Evolutionary conservation across 2,888 invertebrate species (phyloP), one percentile per base, ranked within the genome.

Genomic region (Stomorhina lunata): DNA sequence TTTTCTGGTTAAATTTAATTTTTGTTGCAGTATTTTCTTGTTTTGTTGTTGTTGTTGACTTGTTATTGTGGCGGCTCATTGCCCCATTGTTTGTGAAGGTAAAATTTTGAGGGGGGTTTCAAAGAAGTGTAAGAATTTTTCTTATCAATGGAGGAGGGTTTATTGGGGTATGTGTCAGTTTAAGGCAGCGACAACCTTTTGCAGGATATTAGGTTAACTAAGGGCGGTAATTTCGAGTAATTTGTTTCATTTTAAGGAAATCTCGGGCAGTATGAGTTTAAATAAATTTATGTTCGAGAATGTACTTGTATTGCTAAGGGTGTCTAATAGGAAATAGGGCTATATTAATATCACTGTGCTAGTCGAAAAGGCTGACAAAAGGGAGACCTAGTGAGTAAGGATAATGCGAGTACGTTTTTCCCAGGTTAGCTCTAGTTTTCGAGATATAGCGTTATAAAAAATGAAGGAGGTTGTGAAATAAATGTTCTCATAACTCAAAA

Each of bases 51-150:
- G n/a, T n/a, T n/a, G n/a, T n/a, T n/a, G n/a, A n/a, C n/a, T 78
- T 65, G 57, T 72, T 82, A 53, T 66, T 75, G 71, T 79, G 79
- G 82, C 79, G 82, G 76, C 82, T 71, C 66, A 79, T 59, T 82
- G 82, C 79, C 75, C 69, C 71, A 69, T 25, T 82, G 79, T 59
- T 43, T 57, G 75, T 4, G 32, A 32, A 32, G 40, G 68, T 20
- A n/a, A n/a, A n/a, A n/a, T n/a, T n/a, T n/a, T n/a, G 17, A 40
- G 37, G 37, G 25, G 1, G 7, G 50, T 2, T 63, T 50, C 34
- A 45, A 25, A 25, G 1, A 12, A 50, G 27, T 50, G n/a, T 68
- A 22, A 4, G 17, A 55, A 17, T 45, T 45, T 43, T n/a, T n/a
- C n/a, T n/a, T n/a, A n/a, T n/a, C n/a, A n/a, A n/a, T n/a, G n/a